A percentile compares a stretch with the other conserved stretches of the same genome.
Evolutionary conservation across 2,113 vertebrate species (phyloP).

Genomic region (Podarcis raffonei): DNA sequence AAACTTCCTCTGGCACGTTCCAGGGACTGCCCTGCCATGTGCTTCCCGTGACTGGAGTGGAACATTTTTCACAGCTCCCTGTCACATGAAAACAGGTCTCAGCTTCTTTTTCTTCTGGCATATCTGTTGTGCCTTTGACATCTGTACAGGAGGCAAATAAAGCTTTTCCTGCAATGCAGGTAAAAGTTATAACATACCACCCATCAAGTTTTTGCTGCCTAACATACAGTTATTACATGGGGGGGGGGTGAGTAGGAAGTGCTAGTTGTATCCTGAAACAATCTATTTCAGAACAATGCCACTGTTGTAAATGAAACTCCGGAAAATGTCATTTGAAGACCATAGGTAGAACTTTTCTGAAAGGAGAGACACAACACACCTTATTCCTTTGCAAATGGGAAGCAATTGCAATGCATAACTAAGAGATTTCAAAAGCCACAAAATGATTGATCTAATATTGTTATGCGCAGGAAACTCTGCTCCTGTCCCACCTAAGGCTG

Average conservation of each 20-base stretch:
- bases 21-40: too few species aligned
- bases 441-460: constrained; percentile 29
- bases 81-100: not conserved
- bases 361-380: not conserved
- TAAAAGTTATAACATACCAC: not conserved
- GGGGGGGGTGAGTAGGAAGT: not conserved
- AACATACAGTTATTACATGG: not conserved
- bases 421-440: constrained; percentile 35
- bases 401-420: constrained; percentile 25
- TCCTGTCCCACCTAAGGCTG: not conserved
- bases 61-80: not conserved
- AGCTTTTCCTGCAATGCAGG: not conserved
- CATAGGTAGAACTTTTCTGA: not conserved
- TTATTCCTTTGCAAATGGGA: not conserved
- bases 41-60: not conserved
- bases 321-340: not conserved
- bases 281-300: not conserved
- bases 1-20: not conserved
- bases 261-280: not conserved
- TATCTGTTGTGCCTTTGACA: not conserved
- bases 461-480: constrained; percentile 10
- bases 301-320: not conserved
- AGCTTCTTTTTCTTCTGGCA: not conserved
- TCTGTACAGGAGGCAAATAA: not conserved
- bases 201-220: not conserved